Evolutionary conservation across 2,797 vertebrate species (phyloP), one percentile per base, ranked within the genome.

Genomic region (Xiphorhynchus erythropygius): DNA sequence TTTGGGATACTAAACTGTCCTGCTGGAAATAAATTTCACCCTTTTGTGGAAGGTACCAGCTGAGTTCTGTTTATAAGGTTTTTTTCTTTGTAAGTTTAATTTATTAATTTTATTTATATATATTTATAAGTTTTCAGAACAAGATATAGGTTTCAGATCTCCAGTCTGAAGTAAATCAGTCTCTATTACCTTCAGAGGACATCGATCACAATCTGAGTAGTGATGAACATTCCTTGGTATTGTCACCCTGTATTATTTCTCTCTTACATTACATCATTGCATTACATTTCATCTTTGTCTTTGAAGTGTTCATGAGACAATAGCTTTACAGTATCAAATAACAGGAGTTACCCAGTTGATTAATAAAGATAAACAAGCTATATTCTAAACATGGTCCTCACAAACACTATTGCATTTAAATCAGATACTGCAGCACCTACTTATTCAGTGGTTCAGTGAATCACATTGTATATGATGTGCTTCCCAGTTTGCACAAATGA

Each of bases 401-500:
- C 32, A 85, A 81, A 49, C 8, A 11, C 6, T 67, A 19, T 27
- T 24, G 7, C 24, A 62, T 93, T 87, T 78, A 88, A 64, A 70
- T 81, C 28, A n/a, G 59, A 53, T 50, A 47, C 22, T 49, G n/a
- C 7, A 1, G 19, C 42, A 71, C 47, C 47, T 49, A 69, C 28
- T 62, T 91, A 41, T 27, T 83, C 39, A 64, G n/a, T 37, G 32
- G 42, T 60, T 91, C 37, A 83, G 53, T 37, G 28, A 93, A 59
- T 55, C 35, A 85, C 3, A 0, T 74, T 84, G 68, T 30, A 76
- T 53, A 64, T 8, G 1, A 55, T 44, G 47, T 74, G 16, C 6
- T 42, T 90, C 63, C 74, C 73, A 77, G 37, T 60, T 37, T 78
- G n/a, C 41, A 76, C 52, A 85, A 90, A 44, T 65, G 84, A 91